Base-by-base conservation (phyloP, 1,140 invertebrate species). In the Zaprionus africanus region DNA sequence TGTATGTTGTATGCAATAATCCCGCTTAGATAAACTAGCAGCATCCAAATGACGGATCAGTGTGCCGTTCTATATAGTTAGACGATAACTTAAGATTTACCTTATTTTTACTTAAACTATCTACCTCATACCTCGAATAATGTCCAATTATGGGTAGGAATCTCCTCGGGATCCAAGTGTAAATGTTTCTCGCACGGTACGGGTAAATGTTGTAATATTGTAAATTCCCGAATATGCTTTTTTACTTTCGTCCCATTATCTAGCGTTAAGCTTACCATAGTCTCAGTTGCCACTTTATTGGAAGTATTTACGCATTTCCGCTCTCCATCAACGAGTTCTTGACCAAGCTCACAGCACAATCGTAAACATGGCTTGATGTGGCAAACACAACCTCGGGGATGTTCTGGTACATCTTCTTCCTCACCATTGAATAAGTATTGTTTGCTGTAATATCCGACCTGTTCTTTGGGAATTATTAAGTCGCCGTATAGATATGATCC, bases 301-400 rank as follows among this genome's bases (percentile, higher is more conserved):
- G 19, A 19, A 2, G 11, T 9, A 2, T 53, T 19, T 3, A 9
- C 31, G 43, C 72, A 86, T 56, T 51, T 51, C 6, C 15, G 22
- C 17, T 41, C 56, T 28, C 1, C 1, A 7, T 13, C 1, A 31
- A 67, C 26, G 12, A 70, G 49, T 7, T 34, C n/a, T 5, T 51
- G 36, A 15, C 59, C 54, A 1, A 59, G 68, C n/a, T 73, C 60
- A 57, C 88, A 91, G 26, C 88, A 91, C 13, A 90, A 78, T 1
- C 74, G 71, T 9, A 90, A 53, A 41, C 90, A 91, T 1, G 58
- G 7, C 43, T 54, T 80, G 1, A 74, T 1, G 5, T 79, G 26
- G 24, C 86, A 91, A 1, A 80, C 57, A 71, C 82, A 91, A 2
- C 79, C 90, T 4, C 90, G 72, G 1, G n/a, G 49, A 24, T 91